Evolutionary conservation across 2,888 invertebrate genomes (phyloP), one percentile per base, ranked within the genome.

Genomic region (Nycteola revayana): DNA sequence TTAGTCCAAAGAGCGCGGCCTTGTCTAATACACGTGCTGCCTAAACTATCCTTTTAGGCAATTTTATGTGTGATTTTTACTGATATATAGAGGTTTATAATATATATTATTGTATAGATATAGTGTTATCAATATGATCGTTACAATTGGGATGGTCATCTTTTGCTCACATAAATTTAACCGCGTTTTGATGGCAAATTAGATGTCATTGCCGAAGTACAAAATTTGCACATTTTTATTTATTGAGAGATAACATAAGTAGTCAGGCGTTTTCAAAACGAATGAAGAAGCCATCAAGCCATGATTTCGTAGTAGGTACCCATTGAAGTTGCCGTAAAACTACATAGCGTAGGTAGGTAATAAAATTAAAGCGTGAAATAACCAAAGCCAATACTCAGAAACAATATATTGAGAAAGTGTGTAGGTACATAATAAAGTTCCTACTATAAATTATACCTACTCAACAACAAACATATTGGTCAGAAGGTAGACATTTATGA

Each of bases 351-450:
- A 67, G 63, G 65, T 72, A 67, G 58, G 72, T 68, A 68, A 78
- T 76, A 78, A 77, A 79, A 71, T 71, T 73, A 68, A 59, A 73
- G 71, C 72, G 71, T 79, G 74, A 77, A 79, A 78, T 75, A 73
- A 73, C 75, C 69, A 71, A 74, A 72, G 66, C 70, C 66, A 77
- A 77, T 78, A 78, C 78, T 77, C 78, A 69, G 63, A 75, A 71
- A 64, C 63, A 64, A 66, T 65, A 61, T 63, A 48, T 58, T 51
- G 56, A 47, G 57, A 51, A 56, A 62, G 50, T 57, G 54, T 48
- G 45, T 60, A 51, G 32, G 33, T 48, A 49, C 32, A 38, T 46
- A 36, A 14, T 14, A 14, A 14, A 14, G 5, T 14, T 3, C 26
- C 34, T 47, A 47, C 46, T 40, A 36, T 30, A 32, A 40, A 42